These are phyloP conservation scores for Doryteuthis pealeii DNA, from an alignment of 1,140 invertebrate species.

Conservation along the genomic window DNA sequence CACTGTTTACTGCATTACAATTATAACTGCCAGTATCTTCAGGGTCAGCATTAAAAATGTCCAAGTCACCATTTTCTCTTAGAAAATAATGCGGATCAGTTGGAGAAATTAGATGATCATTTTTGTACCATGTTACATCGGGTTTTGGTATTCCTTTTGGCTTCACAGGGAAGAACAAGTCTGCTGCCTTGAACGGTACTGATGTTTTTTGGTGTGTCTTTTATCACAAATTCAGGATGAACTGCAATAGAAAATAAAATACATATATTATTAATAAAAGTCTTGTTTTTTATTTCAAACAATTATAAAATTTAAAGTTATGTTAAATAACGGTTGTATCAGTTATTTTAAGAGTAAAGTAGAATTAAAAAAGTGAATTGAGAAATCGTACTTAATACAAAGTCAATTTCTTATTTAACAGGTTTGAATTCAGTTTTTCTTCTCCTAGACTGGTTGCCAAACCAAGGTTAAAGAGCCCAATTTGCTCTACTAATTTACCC, in stretches of 20 bases:
- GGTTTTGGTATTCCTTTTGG: slow-evolving; percentile 57
- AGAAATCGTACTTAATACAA: too few relatives aligned
- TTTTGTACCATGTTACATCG: slow-evolving; percentile 33
- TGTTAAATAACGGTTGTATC: too few relatives aligned
- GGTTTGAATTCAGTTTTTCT: too few relatives aligned
- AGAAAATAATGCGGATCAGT: slow-evolving; percentile 55
- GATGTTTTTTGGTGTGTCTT: slow-evolving; percentile 58
- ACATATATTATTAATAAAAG: too few relatives aligned
- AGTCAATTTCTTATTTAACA: too few relatives aligned
- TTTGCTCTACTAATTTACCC: too few relatives aligned
- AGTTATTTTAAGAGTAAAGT: too few relatives aligned
- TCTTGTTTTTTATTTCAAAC: too few relatives aligned
- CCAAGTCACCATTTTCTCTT: slow-evolving; percentile 56
- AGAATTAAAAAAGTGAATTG: too few relatives aligned
- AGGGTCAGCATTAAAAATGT: slow-evolving; percentile 56
- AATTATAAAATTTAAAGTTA: too few relatives aligned
- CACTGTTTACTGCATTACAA: slow-evolving; percentile 62
- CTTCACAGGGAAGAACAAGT: slow-evolving; percentile 57
- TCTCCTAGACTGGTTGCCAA: too few relatives aligned
- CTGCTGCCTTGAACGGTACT: slow-evolving; percentile 63
- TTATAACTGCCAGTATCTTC: slow-evolving; percentile 60
- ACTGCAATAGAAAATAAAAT: slow-evolving; percentile 40
- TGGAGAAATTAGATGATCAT: slow-evolving; percentile 54
- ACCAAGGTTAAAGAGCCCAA: too few relatives aligned
- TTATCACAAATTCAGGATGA: slow-evolving; percentile 65